These are phyloP conservation scores for Aporophyla lueneburgensis DNA, from an alignment of 2,888 invertebrate species.

Conservation along the genomic window DNA sequence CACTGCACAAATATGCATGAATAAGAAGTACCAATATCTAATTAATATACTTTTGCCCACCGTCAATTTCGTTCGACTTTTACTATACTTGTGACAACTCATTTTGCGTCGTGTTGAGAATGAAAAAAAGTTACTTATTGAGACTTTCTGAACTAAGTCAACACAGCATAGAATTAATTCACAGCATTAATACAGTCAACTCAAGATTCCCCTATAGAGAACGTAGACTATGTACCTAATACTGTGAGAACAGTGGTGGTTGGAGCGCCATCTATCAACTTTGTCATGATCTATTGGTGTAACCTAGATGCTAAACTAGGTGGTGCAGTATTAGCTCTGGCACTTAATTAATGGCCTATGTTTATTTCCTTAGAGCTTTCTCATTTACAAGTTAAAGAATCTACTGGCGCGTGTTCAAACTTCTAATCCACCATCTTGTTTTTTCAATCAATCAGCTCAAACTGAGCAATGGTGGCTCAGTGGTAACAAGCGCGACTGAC, in stretches of 20 bases:
- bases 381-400: neutral
- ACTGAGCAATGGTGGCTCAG: too few relatives aligned
- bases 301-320: conserved; percentile 4
- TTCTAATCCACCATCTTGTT: too few relatives aligned
- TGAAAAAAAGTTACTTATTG: neutral
- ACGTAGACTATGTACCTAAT: conserved; percentile 6
- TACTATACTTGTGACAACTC: neutral
- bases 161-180: conserved; percentile 3
- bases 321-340: conserved; percentile 9
- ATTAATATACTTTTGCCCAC: too few relatives aligned
- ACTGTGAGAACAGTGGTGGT: neutral
- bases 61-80: neutral
- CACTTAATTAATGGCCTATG: conserved; percentile 20
- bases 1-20: neutral
- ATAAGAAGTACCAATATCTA: too few relatives aligned
- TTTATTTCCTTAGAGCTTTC: conserved; percentile 11
- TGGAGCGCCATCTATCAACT: conserved; percentile 31
- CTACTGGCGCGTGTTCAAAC: too few relatives aligned
- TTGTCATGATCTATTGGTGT: conserved; percentile 34
- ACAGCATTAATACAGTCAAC: conserved; percentile 10
- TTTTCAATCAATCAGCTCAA: too few relatives aligned
- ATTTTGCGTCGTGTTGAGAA: neutral
- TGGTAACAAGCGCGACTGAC: too few relatives aligned
- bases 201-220: neutral
- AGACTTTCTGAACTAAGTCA: neutral